phyloP scores from a whole-genome alignment of 2,888 invertebrate genomes.

The Meteorus cinctellus region DNA sequence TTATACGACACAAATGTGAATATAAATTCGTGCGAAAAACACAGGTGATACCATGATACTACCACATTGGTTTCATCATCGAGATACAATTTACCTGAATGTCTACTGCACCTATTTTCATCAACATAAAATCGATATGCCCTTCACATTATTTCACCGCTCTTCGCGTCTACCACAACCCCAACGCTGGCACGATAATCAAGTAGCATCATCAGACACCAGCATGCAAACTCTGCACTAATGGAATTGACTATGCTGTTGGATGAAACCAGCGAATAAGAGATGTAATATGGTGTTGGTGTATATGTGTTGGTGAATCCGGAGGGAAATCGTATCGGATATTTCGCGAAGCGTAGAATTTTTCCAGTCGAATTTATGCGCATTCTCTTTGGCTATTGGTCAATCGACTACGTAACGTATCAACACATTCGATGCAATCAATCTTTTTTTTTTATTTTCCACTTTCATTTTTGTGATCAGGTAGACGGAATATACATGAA shows the following conservation, averaged over 20 bases:
- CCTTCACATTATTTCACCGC: slow-evolving; percentile 17
- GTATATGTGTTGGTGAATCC: slow-evolving; percentile 6
- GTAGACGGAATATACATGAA: background rate
- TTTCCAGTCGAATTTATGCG: slow-evolving; percentile 40
- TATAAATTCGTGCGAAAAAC: slow-evolving; percentile 45
- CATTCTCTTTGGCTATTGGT: slow-evolving; percentile 32
- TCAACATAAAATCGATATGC: background rate
- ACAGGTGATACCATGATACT: background rate
- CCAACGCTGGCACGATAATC: slow-evolving; percentile 25
- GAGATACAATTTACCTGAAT: background rate
- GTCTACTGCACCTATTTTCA: background rate
- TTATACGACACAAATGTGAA: slow-evolving; percentile 27
- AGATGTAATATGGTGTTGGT: slow-evolving; percentile 23
- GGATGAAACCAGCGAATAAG: slow-evolving; percentile 9
- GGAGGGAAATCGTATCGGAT: slow-evolving; percentile 46
- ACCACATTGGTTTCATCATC: slow-evolving; percentile 37
- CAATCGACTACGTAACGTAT: slow-evolving; percentile 23
- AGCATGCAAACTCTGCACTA: slow-evolving; percentile 33
- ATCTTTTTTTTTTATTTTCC: background rate
- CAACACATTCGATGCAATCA: slow-evolving; percentile 2
- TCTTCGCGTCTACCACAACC: background rate
- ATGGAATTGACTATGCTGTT: slow-evolving; percentile 44
- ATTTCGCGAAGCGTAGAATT: slow-evolving; percentile 35
- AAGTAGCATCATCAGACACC: slow-evolving; percentile 18
- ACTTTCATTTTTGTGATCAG: background rate